phyloP scores from a whole-genome alignment of 2,113 vertebrate genomes.

The Bufo gargarizans region DNA sequence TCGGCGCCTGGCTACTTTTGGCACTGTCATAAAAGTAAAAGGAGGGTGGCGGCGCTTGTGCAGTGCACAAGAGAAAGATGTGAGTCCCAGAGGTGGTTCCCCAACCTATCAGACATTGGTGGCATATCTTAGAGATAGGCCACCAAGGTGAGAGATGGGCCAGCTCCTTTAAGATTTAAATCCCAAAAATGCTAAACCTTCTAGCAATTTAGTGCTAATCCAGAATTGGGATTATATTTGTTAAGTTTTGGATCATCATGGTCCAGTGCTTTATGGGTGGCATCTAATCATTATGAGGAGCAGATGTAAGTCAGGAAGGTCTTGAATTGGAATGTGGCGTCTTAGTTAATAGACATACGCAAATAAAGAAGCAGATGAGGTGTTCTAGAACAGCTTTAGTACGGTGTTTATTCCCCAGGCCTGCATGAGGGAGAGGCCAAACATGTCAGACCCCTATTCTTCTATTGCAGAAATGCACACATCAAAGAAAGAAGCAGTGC shows the following conservation, averaged over 20 bases:
- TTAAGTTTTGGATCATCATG: neutral
- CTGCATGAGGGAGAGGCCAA: neutral
- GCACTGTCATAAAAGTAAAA: too few relatives aligned
- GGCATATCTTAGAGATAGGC: too few relatives aligned
- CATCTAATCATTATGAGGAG: neutral
- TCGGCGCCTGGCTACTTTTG: too few relatives aligned
- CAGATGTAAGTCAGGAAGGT: neutral
- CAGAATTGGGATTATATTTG: neutral
- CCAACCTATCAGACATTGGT: too few relatives aligned
- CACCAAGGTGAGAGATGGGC: too few relatives aligned
- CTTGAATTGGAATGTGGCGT: neutral
- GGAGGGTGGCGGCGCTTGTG: too few relatives aligned
- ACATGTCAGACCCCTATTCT: conserved; percentile 10
- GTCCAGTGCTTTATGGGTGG: neutral
- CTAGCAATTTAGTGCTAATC: neutral
- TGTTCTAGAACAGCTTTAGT: neutral
- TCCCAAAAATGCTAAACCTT: neutral
- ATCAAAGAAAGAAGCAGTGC: neutral
- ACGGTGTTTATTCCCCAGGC: neutral
- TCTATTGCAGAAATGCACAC: neutral
- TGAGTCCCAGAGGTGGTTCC: too few relatives aligned
- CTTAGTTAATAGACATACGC: neutral
- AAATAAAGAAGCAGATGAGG: neutral
- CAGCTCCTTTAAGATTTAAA: neutral
- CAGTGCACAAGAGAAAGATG: too few relatives aligned